Percentiles rank a stretch among this genome's conserved stretches.
phyloP scores from a whole-genome alignment of 37 sponge, comb jelly and placozoan species.

The Geodia barretti region DNA sequence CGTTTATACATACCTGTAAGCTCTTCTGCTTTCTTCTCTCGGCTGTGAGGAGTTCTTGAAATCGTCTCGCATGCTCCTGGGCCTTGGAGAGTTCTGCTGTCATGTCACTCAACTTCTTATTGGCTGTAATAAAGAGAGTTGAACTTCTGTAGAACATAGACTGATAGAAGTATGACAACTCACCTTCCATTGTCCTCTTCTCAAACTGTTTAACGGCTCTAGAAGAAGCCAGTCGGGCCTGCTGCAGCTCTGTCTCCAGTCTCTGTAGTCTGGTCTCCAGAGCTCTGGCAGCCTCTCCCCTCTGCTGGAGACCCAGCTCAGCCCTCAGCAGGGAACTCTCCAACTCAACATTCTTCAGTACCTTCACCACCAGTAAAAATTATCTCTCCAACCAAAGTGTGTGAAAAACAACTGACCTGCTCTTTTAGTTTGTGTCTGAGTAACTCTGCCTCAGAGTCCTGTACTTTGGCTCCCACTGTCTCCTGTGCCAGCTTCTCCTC shows the following conservation, averaged over 20 bases:
- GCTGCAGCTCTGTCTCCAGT: slow-evolving; percentile 56
- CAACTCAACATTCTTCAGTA: slow-evolving; percentile 62
- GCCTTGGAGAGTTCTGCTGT: slow-evolving; percentile 68
- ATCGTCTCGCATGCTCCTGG: slow-evolving; percentile 78
- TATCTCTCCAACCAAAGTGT: not conserved
- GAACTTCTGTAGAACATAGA: not conserved
- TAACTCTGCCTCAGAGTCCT: slow-evolving; percentile 70
- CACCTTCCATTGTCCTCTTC: slow-evolving; percentile 71
- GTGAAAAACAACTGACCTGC: slow-evolving; percentile 31
- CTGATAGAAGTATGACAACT: no score
- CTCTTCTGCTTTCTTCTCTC: slow-evolving; percentile 82
- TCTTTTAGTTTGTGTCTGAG: slow-evolving; percentile 59
- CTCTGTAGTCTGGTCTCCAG: slow-evolving; percentile 44
- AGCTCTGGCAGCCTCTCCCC: slow-evolving; percentile 33
- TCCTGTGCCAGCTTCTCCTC: slow-evolving; percentile 66
- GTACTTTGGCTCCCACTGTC: slow-evolving; percentile 2
- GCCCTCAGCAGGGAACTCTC: slow-evolving; percentile 63
- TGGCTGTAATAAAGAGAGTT: slow-evolving; percentile 40
- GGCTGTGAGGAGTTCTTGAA: slow-evolving; percentile 73
- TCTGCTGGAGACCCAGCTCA: slow-evolving; percentile 73
- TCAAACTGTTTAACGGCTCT: slow-evolving; percentile 80
- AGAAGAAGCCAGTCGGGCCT: slow-evolving; percentile 46
- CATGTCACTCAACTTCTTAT: slow-evolving; percentile 72
- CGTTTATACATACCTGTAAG: slow-evolving; percentile 44
- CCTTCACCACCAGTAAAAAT: slow-evolving; percentile 15